These are phyloP conservation scores for Heloderma charlesbogerti DNA, from an alignment of 2,113 vertebrate species.

Conservation along the genomic window DNA sequence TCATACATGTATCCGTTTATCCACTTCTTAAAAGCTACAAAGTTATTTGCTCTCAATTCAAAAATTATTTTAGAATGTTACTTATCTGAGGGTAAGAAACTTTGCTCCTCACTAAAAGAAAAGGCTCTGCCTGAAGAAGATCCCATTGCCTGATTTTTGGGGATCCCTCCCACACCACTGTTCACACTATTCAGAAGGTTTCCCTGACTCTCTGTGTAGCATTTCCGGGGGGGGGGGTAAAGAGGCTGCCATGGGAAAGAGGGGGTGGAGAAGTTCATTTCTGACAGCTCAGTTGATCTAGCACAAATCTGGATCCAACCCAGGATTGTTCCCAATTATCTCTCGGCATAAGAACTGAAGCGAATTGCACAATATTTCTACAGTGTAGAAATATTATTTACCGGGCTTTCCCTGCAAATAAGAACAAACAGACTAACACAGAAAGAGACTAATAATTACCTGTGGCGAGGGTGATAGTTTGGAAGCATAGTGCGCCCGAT, in stretches of 20 bases:
- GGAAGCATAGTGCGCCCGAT: slow-evolving; percentile 95
- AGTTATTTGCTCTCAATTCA: not conserved
- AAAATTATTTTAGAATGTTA: not conserved
- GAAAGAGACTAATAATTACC: slow-evolving; percentile 73
- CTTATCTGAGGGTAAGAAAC: not conserved
- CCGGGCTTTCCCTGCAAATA: not conserved
- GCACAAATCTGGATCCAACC: no score
- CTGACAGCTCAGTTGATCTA: not conserved
- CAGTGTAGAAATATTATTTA: not conserved
- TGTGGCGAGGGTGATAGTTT: slow-evolving; percentile 89
- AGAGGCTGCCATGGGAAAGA: no score
- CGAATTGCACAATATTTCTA: not conserved
- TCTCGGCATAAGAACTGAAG: not conserved
- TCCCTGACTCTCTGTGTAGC: no score
- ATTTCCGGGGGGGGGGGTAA: no score
- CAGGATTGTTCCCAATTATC: not conserved
- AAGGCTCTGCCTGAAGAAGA: no score
- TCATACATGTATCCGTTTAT: not conserved
- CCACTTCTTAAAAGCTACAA: not conserved
- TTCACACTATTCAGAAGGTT: no score
- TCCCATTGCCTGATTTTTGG: no score
- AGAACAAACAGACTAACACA: not conserved
- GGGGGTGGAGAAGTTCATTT: no score
- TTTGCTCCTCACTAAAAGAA: not conserved
- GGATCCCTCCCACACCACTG: no score